Base-by-base conservation (phyloP, 2,113 vertebrate genomes). In the Hemiprocne comata region DNA sequence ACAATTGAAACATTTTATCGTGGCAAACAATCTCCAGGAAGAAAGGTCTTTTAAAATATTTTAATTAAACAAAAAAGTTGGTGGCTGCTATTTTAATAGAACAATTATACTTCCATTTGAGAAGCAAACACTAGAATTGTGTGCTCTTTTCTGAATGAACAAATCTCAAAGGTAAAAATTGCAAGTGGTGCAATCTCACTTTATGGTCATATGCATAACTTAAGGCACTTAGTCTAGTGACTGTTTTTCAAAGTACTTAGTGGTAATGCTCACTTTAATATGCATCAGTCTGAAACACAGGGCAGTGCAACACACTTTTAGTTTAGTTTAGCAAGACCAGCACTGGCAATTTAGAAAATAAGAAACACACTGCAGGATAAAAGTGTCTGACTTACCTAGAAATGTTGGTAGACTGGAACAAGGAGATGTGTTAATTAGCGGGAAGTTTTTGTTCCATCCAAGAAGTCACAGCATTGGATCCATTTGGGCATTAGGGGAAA, bases 1-100 rank as follows among this genome's bases (percentile, higher is more conserved):
- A 42, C 28, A 70, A 40, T n/a, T 60, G 66, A 78, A 87, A 85
- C 95, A 61, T 81, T 96, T 96, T 89, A 65, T 84, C 51, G 40
- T 66, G 33, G 46, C 28, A 90, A 92, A 94, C 75, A 75, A 54
- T 20, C 46, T 86, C 33, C 40, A 90, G 64, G 36, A 57, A 86
- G 12, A 76, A 89, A 93, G 29, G 28, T 57, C 34, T 85, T 46
- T 85, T 87, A 95, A 73, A 88, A 80, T 69, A 48, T 69, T 46
- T 42, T 42, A 54, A 79, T 67, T 48, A 55, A 88, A 62, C 20
- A 57, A 94, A 66, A 53, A 92, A 93, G n/a, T 60, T 93, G 29
- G 76, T 24, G 7, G 55, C 38, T 64, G 16, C 62, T 64, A 60
- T 64, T 94, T 90, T 77, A 96, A 94, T 74, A 75, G 72, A 62